phyloP scores from a whole-genome alignment of 2,888 invertebrate genomes.

The Liopterus haemorrhoidalis region DNA sequence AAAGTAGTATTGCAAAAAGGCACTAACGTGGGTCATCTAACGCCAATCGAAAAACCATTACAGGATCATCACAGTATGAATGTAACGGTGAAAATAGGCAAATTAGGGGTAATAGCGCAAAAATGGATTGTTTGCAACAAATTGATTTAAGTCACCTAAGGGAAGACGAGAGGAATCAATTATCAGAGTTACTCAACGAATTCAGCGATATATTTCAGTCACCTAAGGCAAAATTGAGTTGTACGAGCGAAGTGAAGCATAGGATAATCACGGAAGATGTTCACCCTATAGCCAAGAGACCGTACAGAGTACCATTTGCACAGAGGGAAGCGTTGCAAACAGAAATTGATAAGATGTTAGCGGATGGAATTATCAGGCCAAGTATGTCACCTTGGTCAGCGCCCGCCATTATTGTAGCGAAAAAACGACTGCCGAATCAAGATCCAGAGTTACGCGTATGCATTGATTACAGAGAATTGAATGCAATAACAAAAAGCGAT shows the following conservation, averaged over 20 bases:
- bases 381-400: conserved; percentile 37
- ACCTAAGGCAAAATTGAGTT: conserved; percentile 10
- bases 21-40: no score
- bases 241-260: conserved; percentile 10
- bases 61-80: no score
- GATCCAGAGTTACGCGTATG: conserved; percentile 27
- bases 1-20: no score
- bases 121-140: no score
- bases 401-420: conserved; percentile 38
- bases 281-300: conserved; percentile 12
- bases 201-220: conserved; percentile 6
- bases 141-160: no score
- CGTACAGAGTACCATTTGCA: conserved; percentile 22
- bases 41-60: no score
- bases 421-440: conserved; percentile 33
- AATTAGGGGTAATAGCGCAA: no score
- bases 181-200: conserved; percentile 5
- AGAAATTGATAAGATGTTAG: conserved; percentile 28
- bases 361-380: conserved; percentile 28
- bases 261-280: conserved; percentile 17
- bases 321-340: conserved; percentile 8
- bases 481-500: conserved; percentile 27
- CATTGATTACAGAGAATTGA: conserved; percentile 27
- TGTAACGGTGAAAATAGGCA: no score
- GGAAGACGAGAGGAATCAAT: no score